Percentiles rank a stretch among this genome's conserved stretches.
These are phyloP conservation scores for Mastigias papua DNA, from an alignment of 30 jellyfish, hydroid and myxozoan species.

Conservation along the genomic window DNA sequence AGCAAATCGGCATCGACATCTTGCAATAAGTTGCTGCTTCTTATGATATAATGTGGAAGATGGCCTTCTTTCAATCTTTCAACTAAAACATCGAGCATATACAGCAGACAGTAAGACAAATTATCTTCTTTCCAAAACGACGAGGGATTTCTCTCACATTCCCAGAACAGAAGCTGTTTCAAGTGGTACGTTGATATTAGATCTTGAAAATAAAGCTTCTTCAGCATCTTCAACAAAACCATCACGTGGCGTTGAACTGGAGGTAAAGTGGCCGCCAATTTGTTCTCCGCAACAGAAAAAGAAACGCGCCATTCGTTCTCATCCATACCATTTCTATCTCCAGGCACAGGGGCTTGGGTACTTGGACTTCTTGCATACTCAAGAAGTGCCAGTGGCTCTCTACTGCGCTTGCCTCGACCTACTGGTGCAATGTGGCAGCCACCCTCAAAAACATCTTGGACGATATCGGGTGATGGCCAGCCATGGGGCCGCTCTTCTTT, in stretches of 20 bases:
- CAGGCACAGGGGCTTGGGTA: not conserved
- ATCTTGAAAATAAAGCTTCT: conserved; percentile 31
- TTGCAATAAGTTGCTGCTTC: conserved; percentile 37
- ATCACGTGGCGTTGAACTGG: conserved; percentile 61
- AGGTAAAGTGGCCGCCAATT: conserved; percentile 33
- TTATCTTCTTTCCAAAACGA: conserved; percentile 43
- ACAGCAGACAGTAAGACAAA: not conserved
- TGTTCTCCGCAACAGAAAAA: conserved; percentile 52
- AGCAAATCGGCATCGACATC: conserved; percentile 1
- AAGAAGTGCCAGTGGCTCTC: conserved; percentile 15
- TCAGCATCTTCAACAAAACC: conserved; percentile 44
- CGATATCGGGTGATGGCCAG: conserved; percentile 55
- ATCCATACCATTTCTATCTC: not conserved
- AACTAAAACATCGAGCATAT: conserved; percentile 14
- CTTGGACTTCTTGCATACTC: conserved; percentile 41
- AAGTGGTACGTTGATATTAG: conserved; percentile 42
- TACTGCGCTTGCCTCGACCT: conserved; percentile 40
- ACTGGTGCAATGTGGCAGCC: conserved; percentile 66
- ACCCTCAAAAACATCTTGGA: conserved; percentile 43
- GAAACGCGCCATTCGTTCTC: conserved; percentile 58
- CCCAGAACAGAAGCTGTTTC: conserved; percentile 45
- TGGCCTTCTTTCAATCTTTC: conserved; percentile 2
- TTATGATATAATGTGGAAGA: conserved; percentile 55
- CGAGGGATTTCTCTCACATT: conserved; percentile 4
- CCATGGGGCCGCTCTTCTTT: not conserved